Evolutionary conservation across 2,113 vertebrate species (phyloP), one percentile per base, ranked within the genome.

Genomic region (Thalassoma bifasciatum): DNA sequence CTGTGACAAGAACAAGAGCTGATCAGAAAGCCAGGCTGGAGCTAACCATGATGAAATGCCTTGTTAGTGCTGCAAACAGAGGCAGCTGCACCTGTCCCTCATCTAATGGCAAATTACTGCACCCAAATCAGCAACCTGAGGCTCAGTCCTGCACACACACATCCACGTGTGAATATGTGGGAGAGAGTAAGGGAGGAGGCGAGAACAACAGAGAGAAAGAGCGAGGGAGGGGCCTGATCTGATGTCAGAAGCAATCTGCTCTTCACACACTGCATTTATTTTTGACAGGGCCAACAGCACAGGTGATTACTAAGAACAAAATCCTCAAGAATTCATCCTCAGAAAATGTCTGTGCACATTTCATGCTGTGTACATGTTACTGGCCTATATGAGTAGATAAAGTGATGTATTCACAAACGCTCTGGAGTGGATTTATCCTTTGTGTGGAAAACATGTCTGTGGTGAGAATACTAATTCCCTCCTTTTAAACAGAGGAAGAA

Each of bases 81-180:
- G 83, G 84, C 92, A 93, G 91, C 91, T 91, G 91, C 91, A 93
- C 91, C 91, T 93, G 89, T 91, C 90, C 74, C 81, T 86, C 59
- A 56, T 85, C 89, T 93, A 90, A 93, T 93, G 77, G 88, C 91
- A 92, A 94, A 94, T 94, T 93, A 94, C 91, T 88, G 77, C 86
- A 89, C 81, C 87, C 87, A 90, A 92, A 92, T 91, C 90, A 86
- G 90, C 88, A 94, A 92, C 88, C 91, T 92, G 89, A 89, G 86
- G 75, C 83, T 81, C 88, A 60, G 16, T 40, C 40, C 59, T 59
- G 26, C 71, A 26, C 76, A 42, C 59, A 61, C 49, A 65, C 64
- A 66, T 24, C 34, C 17, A 58, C 36, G 50, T 49, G 61, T 1
- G 26, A 44, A 50, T 21, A 36, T 8, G 14, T 19, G 24, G 22